Conservation (phyloP, 2,113 vertebrate species). For the Piliocolobus tephrosceles region DNA sequence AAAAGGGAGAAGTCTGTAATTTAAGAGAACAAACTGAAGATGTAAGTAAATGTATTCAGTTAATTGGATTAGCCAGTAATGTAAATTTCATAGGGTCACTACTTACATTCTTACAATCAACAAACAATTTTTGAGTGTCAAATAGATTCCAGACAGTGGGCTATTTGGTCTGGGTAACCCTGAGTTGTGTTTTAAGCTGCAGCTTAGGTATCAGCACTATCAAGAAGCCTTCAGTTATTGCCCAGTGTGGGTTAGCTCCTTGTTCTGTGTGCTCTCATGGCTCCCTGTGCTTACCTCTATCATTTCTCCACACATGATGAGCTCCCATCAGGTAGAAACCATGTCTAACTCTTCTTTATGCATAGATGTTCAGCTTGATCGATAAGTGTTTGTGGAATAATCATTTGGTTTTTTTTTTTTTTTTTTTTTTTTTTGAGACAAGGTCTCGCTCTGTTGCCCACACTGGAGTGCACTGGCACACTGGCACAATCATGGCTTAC, state of each 20-base stretch:
- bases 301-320: not conserved
- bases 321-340: not conserved
- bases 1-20: not conserved
- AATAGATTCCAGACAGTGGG: not conserved
- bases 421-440: too few species aligned
- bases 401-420: too few species aligned
- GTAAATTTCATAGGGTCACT: not conserved
- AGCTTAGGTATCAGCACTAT: not conserved
- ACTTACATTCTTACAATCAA: constrained; percentile 8
- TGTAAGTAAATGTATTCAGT: not conserved
- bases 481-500: too few species aligned
- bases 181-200: constrained; percentile 28
- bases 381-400: constrained; percentile 7
- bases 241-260: not conserved
- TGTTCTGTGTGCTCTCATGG: not conserved
- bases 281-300: constrained; percentile 7
- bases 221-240: not conserved
- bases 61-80: constrained; percentile 15
- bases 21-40: constrained; percentile 21
- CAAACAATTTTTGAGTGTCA: not conserved
- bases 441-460: too few species aligned
- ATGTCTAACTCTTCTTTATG: constrained; percentile 10
- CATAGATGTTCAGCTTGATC: not conserved
- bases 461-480: too few species aligned
- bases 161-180: not conserved